Evolutionary conservation across 2,888 invertebrate species (phyloP).

Genomic region (Sinopyrophorus schimmeli): DNA sequence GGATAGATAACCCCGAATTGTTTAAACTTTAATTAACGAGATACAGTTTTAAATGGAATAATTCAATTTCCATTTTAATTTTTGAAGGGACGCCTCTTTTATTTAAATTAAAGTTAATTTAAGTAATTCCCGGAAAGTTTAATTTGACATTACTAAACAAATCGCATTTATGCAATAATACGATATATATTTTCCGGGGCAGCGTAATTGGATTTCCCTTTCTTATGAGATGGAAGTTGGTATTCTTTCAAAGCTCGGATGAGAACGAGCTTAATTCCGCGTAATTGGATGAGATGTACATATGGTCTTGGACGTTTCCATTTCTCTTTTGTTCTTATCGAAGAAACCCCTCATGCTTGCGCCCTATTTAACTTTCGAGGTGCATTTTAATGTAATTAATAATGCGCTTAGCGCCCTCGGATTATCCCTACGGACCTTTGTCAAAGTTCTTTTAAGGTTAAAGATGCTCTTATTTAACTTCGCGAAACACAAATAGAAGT

Average conservation of each 20-base stretch:
- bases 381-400: too few species aligned
- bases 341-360: conserved; percentile 16
- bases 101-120: conserved; percentile 3
- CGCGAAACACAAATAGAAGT: too few species aligned
- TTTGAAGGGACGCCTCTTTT: too few species aligned
- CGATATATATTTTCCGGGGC: conserved; percentile 4
- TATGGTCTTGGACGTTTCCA: conserved; percentile 18
- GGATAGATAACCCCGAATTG: too few species aligned
- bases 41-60: too few species aligned
- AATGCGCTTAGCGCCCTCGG: too few species aligned
- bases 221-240: conserved; percentile 6
- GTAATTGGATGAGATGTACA: conserved; percentile 26
- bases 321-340: conserved; percentile 13
- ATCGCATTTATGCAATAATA: conserved; percentile 6
- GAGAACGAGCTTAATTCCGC: conserved; percentile 25
- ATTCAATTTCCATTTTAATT: too few species aligned
- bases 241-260: conserved; percentile 19
- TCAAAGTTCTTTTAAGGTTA: too few species aligned
- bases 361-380: too few species aligned
- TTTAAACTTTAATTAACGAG: too few species aligned
- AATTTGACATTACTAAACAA: neutral
- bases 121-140: neutral
- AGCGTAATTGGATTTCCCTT: conserved; percentile 17
- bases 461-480: too few species aligned
- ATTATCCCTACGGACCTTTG: too few species aligned